Evolutionary conservation across 2,888 invertebrate species (phyloP), one percentile per base, ranked within the genome.

Genomic region (Lasioglossum pauxillum): DNA sequence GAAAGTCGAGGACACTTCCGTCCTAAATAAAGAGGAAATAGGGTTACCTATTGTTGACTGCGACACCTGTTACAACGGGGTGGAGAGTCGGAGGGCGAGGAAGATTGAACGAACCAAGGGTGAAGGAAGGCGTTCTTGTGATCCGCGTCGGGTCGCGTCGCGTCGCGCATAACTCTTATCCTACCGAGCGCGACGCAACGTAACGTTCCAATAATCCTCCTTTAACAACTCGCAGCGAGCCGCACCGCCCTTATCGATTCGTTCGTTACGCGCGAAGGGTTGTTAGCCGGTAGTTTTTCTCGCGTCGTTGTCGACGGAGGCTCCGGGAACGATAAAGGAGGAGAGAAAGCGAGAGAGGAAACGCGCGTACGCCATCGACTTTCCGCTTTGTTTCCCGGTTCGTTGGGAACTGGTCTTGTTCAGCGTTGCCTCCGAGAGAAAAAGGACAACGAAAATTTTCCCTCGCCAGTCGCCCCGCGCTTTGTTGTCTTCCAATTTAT

Each of bases 201-300:
- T 75, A 31, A 64, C 60, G 60, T 75, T 31, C 72, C 31, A 73
- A 85, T 82, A 89, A 89, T 86, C 83, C 86, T 53, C 75, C 85
- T 85, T 81, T 86, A 90, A 89, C 88, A 88, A 83, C 81, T 79
- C 77, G 69, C 69, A 64, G 38, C 80, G 75, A 69, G 44, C 80
- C 72, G 46, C 72, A 69, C 44, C 77, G 31, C 82, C 78, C 75
- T 79, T 85, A 90, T 89, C 84, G 90, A 89, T 90, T 87, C 83
- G 88, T 76, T 87, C 90, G 82, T 90, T 88, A 84, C 75, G 78
- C 71, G 71, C 73, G 71, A 75, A 82, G 71, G 78, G 75, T 75
- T 46, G 86, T 74, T 82, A 69, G 76, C 87, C 84, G 64, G 83
- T 89, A 82, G 74, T 75, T 84, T 84, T 44, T 69, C 44, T 14